Conservation (phyloP, 2,113 vertebrate genomes). For the Poecilia latipinna region DNA sequence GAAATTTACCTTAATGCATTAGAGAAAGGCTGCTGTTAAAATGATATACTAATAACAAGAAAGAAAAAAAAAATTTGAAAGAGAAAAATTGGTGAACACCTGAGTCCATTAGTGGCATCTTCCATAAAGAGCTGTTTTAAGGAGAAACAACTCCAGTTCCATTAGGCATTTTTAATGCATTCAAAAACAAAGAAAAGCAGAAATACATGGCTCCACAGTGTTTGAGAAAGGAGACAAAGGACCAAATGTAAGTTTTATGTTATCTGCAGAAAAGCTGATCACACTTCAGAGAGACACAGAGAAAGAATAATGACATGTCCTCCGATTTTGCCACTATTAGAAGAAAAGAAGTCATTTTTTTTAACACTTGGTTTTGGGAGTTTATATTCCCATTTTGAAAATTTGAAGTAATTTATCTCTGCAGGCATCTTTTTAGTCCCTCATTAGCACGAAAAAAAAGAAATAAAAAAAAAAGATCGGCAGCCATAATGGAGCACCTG, state of each 20-base stretch:
- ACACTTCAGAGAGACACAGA: not conserved
- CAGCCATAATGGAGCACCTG: not conserved
- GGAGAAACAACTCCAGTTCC: conserved; percentile 3
- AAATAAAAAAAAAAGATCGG: not conserved
- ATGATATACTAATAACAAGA: rapidly evolving
- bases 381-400: not conserved
- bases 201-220: not conserved
- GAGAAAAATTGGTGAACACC: conserved; percentile 5
- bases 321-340: not conserved
- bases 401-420: not conserved
- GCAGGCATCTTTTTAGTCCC: not conserved
- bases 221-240: not conserved
- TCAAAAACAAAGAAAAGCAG: not conserved
- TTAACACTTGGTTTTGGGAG: not conserved
- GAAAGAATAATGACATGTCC: not conserved
- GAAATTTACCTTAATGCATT: too few relatives aligned
- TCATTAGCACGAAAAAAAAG: not conserved
- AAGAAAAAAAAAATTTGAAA: conserved; percentile 2
- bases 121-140: conserved; percentile 25
- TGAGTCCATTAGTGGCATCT: conserved; percentile 16
- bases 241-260: not conserved
- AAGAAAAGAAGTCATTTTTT: not conserved
- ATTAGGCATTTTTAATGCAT: not conserved
- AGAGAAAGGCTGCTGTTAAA: too few relatives aligned
- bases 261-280: not conserved